Evolutionary conservation across 2,797 vertebrate species (phyloP), one percentile per base, ranked within the genome.

Genomic region (Gambelia wislizenii): DNA sequence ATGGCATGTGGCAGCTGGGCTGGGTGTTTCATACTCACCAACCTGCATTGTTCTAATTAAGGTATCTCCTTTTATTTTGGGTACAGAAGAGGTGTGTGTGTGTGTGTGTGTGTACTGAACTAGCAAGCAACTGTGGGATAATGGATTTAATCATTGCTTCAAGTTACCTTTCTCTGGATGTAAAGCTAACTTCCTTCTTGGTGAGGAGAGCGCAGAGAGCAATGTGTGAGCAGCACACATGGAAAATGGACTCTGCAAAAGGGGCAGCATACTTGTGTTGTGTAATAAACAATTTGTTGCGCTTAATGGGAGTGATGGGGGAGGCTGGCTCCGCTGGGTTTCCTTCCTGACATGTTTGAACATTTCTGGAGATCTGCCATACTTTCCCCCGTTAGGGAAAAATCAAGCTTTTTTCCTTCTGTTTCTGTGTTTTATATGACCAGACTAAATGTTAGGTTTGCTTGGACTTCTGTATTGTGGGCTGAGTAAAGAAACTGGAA

Each of bases 11-110:
- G 97, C 97, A 97, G 97, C 97, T 97, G 97, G 97, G 96, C 96
- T 95, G 88, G 59, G 93, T 95, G 93, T 95, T 96, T 96, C 95
- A 95, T 96, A 94, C 96, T 95, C 92, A 95, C 95, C 85, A 95
- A 95, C 94, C 95, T 96, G 96, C 96, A 96, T 97, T 96, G 94
- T 97, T 97, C 97, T 98, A 97, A 98, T 98, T 98, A 98, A 98
- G 93, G 95, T 96, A 95, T 96, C 95, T 95, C 96, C 94, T 94
- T 96, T 96, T 95, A 95, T 96, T 96, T 96, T 72, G 64, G 91
- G 94, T 91, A 95, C 93, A 95, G 95, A 96, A 95, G 95, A 94
- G 95, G 91, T 89, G 92, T 92, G 94, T 95, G 94, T 72, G 47
- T 69, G 94, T 95, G 93, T 69, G 47, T 69, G 39, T 18, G 52